Base-by-base conservation (phyloP, 2,888 invertebrate species). In the Erynnis tages region DNA sequence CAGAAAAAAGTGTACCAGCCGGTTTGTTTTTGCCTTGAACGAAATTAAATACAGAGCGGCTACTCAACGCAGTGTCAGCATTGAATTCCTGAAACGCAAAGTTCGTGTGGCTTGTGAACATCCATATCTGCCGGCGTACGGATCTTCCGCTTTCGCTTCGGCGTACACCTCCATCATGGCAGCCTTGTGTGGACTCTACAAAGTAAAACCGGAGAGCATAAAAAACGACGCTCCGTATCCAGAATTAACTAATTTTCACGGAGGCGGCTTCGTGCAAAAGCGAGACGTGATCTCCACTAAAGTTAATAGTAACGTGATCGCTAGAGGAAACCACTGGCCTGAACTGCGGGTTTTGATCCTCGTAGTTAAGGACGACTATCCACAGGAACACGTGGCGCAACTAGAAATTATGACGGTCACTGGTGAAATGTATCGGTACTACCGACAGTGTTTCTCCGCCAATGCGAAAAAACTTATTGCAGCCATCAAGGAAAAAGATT, bases 1-100 rank as follows among this genome's bases (percentile, higher is more conserved):
- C 25, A 40, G 48, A 8, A 23, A 32, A 7, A 23, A 38, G 17
- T 32, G 23, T 8, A 30, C 23, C 7, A 4, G 5, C 1, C 32
- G 41, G 25, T 29, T 49, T 8, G n/a, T 11, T 0, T 49, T 41
- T 7, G 32, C 23, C 10, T 17, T 49, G 1, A 49, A 49, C 5
- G 48, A 49, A 41, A 32, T 49, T 8, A 49, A 49, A 10, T 49
- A 49, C 5, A 40, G 32, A 27, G 48, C 48, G 23, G 48, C 48
- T 11, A 40, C n/a, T 10, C 47, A 48, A 10, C 38, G 30, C 0
- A 48, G 38, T 21, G 48, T 48, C 2, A 48, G 48, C 23, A n/a
- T 48, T 2, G 48, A 48, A 17, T 48, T 48, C 29, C 38, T 48
- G 1, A 32, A n/a, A 1, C 14, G 40, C 14, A 48, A 48, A 19